Evolutionary conservation across 30 jellyfish, hydroid and myxozoan genomes (phyloP), one percentile per base, ranked within the genome.

Genomic region (Aurelia coerulea): DNA sequence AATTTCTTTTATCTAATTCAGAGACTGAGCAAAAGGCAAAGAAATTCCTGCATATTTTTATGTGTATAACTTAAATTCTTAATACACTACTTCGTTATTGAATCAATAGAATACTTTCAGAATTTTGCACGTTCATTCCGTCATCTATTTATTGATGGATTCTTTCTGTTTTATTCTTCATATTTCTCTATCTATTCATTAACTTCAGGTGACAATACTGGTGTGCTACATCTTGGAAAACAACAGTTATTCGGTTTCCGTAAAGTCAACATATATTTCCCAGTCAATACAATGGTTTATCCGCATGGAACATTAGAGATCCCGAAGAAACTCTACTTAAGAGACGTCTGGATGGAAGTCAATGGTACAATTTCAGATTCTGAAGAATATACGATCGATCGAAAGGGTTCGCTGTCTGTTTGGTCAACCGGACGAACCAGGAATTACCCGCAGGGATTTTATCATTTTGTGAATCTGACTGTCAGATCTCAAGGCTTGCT

Each of bases 311-410:
- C 49, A 14, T 76, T 84, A 11, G 93, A 84, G 35, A 84, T 84
- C 34, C 93, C 93, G 16, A 73, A 59, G 37, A 73, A 74, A 64
- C 81, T 84, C 56, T 72, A 73, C n/a, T 80, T 84, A 18, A 68
- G 93, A 32, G 50, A 74, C 54, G 93, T 84, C 3, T 84, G 93
- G 93, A 84, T 84, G 93, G 93, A 84, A 35, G 93, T 84, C 79
- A 84, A 84, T 63, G 93, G 93, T 10, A 84, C 93, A 31, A 74
- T 84, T 11, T 84, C 93, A 10, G 87, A 84, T 54, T 84, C 93
- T 4, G 81, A 15, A 4, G 93, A 84, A 42, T 84, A 72, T 58
- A 64, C 80, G 39, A 74, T 84, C 29, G 93, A 84, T 60, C 53
- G 74, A 41, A 74, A 60, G 62, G 87, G 93, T 35, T 84, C 93